Evolutionary conservation across 2,113 vertebrate species (phyloP).

Genomic region (Clarias magur): DNA sequence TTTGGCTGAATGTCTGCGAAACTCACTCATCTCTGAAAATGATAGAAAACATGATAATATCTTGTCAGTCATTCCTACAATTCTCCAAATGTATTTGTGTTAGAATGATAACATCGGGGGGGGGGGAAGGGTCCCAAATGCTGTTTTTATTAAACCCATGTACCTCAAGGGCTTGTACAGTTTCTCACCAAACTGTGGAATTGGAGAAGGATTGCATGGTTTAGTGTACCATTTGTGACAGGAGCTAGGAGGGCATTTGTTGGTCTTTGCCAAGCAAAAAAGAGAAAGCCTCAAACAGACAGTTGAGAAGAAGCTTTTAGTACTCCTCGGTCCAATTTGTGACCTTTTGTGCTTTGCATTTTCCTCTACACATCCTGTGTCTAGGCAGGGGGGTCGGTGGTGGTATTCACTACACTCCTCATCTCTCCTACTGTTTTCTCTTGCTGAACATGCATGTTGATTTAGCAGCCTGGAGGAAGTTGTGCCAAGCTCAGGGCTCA

Average conservation of each 20-base stretch:
- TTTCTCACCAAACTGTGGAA: constrained; percentile 14
- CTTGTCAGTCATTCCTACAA: too few species aligned
- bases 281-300: neutral
- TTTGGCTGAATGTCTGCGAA: neutral
- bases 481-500: constrained; percentile 21
- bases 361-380: constrained; percentile 34
- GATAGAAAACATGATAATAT: too few species aligned
- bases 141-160: neutral
- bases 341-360: constrained; percentile 22
- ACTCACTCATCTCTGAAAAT: neutral
- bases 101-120: neutral
- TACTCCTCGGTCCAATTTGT: constrained; percentile 4
- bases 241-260: constrained; percentile 45
- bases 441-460: constrained; percentile 32
- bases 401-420: constrained; percentile 7
- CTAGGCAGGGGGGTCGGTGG: neutral
- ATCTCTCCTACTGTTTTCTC: constrained; percentile 26
- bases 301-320: constrained; percentile 2
- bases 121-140: neutral
- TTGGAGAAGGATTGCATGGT: neutral
- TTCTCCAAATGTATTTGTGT: neutral
- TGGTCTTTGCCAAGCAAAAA: constrained; percentile 37
- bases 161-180: neutral
- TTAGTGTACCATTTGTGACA: constrained; percentile 25
- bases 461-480: constrained; percentile 25